phyloP scores from a whole-genome alignment of 1,140 invertebrate species.

The Lepidostoma basale region DNA sequence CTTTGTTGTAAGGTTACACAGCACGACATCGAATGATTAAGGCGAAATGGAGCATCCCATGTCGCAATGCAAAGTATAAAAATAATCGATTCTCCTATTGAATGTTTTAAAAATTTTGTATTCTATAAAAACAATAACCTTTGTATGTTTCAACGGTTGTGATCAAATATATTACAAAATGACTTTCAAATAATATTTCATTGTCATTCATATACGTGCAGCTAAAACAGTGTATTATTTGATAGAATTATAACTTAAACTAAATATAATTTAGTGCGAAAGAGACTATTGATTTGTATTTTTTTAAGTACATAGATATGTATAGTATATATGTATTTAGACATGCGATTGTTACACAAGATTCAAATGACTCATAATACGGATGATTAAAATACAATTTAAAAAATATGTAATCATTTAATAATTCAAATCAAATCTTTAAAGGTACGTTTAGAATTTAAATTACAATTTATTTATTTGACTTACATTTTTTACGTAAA shows the following conservation, averaged over 20 bases:
- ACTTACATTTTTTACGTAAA: constrained; percentile 4
- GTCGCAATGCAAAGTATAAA: neutral
- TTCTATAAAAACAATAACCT: neutral
- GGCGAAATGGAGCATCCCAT: constrained; percentile 5
- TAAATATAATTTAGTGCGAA: too few relatives aligned
- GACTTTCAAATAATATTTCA: neutral
- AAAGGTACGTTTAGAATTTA: neutral
- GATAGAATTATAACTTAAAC: neutral
- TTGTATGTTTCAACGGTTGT: neutral
- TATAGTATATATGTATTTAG: neutral
- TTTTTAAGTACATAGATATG: neutral
- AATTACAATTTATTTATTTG: neutral
- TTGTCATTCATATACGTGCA: neutral
- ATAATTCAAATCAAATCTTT: neutral
- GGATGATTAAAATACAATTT: too few relatives aligned
- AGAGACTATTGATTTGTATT: neutral
- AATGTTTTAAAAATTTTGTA: neutral
- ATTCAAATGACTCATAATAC: too few relatives aligned
- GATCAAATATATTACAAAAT: neutral
- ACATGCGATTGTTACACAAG: neutral
- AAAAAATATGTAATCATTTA: too few relatives aligned
- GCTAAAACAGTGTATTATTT: neutral
- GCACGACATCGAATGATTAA: neutral
- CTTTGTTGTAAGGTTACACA: neutral
- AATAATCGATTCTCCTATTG: constrained; percentile 7